A percentile compares a stretch with the other conserved stretches of the same genome.
Conservation (phyloP, 2,797 vertebrate genomes). For the Tokudaia tokunoshimensis region DNA sequence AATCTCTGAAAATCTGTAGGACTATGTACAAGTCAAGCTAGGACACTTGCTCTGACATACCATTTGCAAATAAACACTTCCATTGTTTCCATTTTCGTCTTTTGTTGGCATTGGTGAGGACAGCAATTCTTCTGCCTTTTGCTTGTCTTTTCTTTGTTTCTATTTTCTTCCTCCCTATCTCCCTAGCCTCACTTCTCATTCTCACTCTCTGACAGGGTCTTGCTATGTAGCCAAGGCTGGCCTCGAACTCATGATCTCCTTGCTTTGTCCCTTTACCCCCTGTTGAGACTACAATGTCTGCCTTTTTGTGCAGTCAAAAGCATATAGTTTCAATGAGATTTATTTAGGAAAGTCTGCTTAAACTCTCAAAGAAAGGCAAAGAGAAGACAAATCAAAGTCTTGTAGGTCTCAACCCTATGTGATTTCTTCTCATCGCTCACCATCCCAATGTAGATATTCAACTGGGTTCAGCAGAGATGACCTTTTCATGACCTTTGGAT, state of each 20-base stretch:
- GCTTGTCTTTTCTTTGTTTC: neutral
- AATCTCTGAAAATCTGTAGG: neutral
- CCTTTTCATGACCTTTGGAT: neutral
- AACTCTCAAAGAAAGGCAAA: neutral
- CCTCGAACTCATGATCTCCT: neutral
- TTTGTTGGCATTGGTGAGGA: neutral
- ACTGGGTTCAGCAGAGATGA: neutral
- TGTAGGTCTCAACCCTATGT: neutral
- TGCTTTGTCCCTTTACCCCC: neutral
- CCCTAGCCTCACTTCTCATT: neutral
- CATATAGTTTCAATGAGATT: conserved; percentile 19
- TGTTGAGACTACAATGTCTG: neutral
- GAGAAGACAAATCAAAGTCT: neutral
- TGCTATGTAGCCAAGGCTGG: neutral
- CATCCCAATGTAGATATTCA: neutral
- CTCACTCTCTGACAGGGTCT: neutral
- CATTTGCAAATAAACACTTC: neutral
- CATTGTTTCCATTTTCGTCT: neutral
- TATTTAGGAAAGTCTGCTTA: neutral
- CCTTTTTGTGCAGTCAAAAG: neutral
- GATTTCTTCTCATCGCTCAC: neutral
- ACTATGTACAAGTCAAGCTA: neutral
- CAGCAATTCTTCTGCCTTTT: conserved; percentile 4
- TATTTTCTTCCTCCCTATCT: neutral
- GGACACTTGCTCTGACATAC: neutral